Conservation (phyloP, 2,888 invertebrate species). For the Tenthredo notha region DNA sequence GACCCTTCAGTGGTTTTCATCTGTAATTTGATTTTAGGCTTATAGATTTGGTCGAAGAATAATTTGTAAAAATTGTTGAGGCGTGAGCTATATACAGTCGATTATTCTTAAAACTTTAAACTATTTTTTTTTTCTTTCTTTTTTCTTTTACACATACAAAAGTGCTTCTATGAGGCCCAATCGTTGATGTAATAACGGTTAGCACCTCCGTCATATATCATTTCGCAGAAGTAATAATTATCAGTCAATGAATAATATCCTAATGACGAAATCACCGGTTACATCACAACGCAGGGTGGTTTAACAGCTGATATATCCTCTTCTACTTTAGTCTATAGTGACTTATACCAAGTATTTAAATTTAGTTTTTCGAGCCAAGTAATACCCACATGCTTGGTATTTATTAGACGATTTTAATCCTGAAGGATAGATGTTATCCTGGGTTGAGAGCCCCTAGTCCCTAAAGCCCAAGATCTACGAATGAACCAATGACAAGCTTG, state of each 20-base stretch:
- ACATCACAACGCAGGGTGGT: not conserved
- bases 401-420: not conserved
- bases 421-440: not conserved
- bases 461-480: constrained; percentile 28
- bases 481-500: constrained; percentile 40
- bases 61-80: not conserved
- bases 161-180: not conserved
- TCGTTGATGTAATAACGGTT: constrained; percentile 22
- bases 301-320: not conserved
- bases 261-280: not conserved
- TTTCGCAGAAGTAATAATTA: constrained; percentile 21
- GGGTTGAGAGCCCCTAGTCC: constrained; percentile 40
- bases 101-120: not conserved
- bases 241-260: constrained; percentile 6
- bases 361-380: not conserved
- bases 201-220: not conserved
- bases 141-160: not conserved
- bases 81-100: not conserved
- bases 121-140: not conserved
- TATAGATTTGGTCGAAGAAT: not conserved
- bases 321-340: not conserved
- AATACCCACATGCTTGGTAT: not conserved
- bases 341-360: not conserved
- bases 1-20: constrained; percentile 27
- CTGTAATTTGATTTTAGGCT: not conserved